Evolutionary conservation across 1,140 invertebrate species (phyloP).

Genomic region (Drosophila teissieri): DNA sequence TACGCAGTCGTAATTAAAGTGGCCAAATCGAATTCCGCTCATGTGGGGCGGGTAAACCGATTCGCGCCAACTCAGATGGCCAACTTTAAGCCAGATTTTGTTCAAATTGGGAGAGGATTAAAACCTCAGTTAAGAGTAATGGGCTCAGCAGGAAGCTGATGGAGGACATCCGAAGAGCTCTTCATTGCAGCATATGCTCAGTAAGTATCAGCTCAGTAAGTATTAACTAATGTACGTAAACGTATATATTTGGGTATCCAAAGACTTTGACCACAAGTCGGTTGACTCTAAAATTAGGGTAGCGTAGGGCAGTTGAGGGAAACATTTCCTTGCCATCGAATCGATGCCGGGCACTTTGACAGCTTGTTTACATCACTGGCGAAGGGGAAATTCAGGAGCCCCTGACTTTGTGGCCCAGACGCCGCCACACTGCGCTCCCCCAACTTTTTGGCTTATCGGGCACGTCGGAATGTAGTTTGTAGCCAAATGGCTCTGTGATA

Average conservation of each 20-base stretch:
- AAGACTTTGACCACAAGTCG: neutral
- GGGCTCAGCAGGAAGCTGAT: neutral
- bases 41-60: conserved; percentile 21
- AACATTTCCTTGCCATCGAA: conserved; percentile 58
- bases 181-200: no score
- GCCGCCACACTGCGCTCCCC: neutral
- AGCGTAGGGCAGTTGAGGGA: conserved; percentile 6
- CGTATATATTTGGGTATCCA: neutral
- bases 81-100: conserved; percentile 33
- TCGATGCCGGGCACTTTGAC: conserved; percentile 63
- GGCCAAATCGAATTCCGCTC: conserved; percentile 44
- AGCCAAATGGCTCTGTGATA: conserved; percentile 54
- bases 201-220: no score
- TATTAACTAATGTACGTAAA: no score
- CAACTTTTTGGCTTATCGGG: conserved; percentile 15
- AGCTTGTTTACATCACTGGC: conserved; percentile 75
- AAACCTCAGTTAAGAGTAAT: conserved; percentile 9
- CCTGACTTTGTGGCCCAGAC: conserved; percentile 23
- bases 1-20: conserved; percentile 55
- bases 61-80: conserved; percentile 23
- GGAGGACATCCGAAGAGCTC: no score
- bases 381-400: conserved; percentile 30
- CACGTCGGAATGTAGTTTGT: conserved; percentile 54
- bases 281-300: neutral
- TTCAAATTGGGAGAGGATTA: conserved; percentile 28